These are phyloP conservation scores for Nasonovia ribisnigri DNA, from an alignment of 2,888 invertebrate species.

Conservation along the genomic window DNA sequence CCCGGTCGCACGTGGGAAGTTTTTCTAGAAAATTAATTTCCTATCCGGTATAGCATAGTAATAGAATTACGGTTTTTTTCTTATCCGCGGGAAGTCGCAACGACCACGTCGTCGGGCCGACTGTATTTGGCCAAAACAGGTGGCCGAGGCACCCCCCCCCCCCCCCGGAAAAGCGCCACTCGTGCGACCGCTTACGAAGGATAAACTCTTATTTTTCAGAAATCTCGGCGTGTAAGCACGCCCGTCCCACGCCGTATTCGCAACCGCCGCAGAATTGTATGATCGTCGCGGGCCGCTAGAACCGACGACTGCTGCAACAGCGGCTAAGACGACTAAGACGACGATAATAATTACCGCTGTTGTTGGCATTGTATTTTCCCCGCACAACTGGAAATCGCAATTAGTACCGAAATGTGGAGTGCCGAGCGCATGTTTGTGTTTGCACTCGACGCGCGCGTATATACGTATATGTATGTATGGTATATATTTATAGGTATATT, in stretches of 20 bases:
- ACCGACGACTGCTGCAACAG: not conserved
- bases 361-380: not conserved
- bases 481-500: not conserved
- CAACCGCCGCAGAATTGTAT: not conserved
- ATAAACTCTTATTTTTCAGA: not conserved
- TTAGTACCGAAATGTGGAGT: not conserved
- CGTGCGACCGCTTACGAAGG: not conserved
- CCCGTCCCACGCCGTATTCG: not conserved
- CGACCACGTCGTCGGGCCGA: too few relatives aligned
- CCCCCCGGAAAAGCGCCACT: too few relatives aligned
- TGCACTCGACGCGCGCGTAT: not conserved
- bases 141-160: too few relatives aligned
- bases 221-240: not conserved
- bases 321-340: not conserved
- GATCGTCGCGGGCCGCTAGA: not conserved
- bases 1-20: too few relatives aligned
- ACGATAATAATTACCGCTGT: constrained; percentile 9
- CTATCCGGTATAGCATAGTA: too few relatives aligned
- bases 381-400: constrained; percentile 17
- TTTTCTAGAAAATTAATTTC: not conserved
- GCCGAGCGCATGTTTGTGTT: not conserved
- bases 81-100: too few relatives aligned
- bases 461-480: not conserved
- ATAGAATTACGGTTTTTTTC: too few relatives aligned
- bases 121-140: too few relatives aligned